Evolutionary conservation across 2,113 vertebrate species (phyloP).

Genomic region (crab-eating macaque (Macaca fascicularis)): T2T-MFA8v1.1 NC_088388.1:4928501-4929000

Average conservation of each 20-base stretch:
- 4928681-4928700: background rate
- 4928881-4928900: background rate
- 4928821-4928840: background rate
- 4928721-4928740: too few relatives aligned
- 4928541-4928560: too few relatives aligned
- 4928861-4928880: background rate
- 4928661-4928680: too few relatives aligned
- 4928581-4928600: background rate
- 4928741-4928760: background rate
- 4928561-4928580: background rate
- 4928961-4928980: rapidly evolving
- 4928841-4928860: background rate
- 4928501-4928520: background rate
- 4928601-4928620: background rate
- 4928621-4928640: background rate
- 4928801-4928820: background rate
- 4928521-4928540: too few relatives aligned
- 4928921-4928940: rapidly evolving
- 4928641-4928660: too few relatives aligned
- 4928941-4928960: too few relatives aligned
- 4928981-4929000: background rate
- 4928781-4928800: rapidly evolving
- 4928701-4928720: rapidly evolving
- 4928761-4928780: rapidly evolving
- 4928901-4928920: rapidly evolving